Conservation (phyloP, 2,113 vertebrate species). For the Puma concolor region DNA sequence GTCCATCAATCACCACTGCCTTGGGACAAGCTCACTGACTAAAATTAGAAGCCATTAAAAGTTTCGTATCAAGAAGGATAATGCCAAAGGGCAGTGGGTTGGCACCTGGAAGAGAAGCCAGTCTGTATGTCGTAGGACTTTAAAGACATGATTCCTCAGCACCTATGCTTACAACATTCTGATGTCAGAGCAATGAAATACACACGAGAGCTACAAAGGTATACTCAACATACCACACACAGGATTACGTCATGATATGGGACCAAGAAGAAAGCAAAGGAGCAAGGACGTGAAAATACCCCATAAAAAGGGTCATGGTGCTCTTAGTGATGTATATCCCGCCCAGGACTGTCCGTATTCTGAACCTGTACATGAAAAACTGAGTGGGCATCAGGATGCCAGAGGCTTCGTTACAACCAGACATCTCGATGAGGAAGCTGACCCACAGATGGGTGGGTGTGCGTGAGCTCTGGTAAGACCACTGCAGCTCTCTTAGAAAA, state of each 20-base stretch:
- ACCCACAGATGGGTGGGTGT: background rate
- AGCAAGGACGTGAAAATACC: background rate
- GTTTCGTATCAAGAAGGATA: background rate
- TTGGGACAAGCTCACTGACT: background rate
- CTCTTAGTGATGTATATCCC: rapidly evolving
- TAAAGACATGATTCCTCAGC: background rate
- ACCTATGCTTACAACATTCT: background rate
- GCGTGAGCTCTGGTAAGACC: too few relatives aligned
- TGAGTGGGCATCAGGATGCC: rapidly evolving
- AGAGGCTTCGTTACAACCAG: background rate
- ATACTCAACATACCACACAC: background rate
- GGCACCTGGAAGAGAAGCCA: background rate
- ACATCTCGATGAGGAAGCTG: too few relatives aligned
- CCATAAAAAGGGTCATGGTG: too few relatives aligned
- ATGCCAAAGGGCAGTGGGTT: background rate
- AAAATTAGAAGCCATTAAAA: background rate
- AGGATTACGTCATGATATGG: background rate
- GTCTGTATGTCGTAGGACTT: background rate
- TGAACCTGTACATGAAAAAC: background rate
- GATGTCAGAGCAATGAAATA: background rate
- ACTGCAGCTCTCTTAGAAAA: background rate
- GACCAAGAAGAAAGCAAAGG: background rate
- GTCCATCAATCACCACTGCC: background rate
- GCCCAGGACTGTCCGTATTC: too few relatives aligned
- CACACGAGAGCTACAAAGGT: background rate